Evolutionary conservation across 2,797 vertebrate species (phyloP), one percentile per base, ranked within the genome.

Genomic region (Gymnopithys bicolor): DNA sequence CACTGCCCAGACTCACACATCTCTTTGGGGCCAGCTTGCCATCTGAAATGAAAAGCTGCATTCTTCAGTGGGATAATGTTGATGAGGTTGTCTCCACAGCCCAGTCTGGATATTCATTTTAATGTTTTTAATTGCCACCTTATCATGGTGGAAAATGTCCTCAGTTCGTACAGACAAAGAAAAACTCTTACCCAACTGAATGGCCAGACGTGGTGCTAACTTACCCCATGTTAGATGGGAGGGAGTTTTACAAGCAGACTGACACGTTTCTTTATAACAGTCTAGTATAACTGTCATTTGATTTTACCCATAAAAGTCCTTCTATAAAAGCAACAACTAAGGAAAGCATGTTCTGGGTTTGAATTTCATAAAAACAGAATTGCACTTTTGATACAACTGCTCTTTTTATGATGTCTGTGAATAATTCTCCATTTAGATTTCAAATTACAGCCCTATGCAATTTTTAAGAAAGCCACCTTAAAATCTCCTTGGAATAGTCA

Each of bases 361-460:
- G 95, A 94, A 95, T 96, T 96, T 96, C 96, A 96, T 97, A 96
- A 97, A 97, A 96, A 41, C 90, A 95, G 92, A 96, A 96, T 92
- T 96, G 93, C 92, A 95, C 90, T 93, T 97, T 96, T 94, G 96
- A 96, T 95, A 97, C 95, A 96, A 96, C 82, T 96, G 89, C 87
- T 90, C 95, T 93, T 96, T 97, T 95, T 97, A 96, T 95, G 71
- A 95, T 68, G 95, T 87, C 96, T 96, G 84, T 82, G 94, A 97
- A 96, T 96, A 97, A 97, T 97, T 97, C 94, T 95, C 94, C 95
- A 92, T 96, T 97, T 97, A 96, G 96, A 95, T 97, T 96, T 97
- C 94, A 93, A 94, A 83, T 96, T 97, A 96, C 93, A 94, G 77
- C 89, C 88, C 88, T 19, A 74, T 68, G 92, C 95, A 95, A 79